Evolutionary conservation across 2,888 invertebrate species (phyloP), one percentile per base, ranked within the genome.

Genomic region (Polylopha cassiicola): DNA sequence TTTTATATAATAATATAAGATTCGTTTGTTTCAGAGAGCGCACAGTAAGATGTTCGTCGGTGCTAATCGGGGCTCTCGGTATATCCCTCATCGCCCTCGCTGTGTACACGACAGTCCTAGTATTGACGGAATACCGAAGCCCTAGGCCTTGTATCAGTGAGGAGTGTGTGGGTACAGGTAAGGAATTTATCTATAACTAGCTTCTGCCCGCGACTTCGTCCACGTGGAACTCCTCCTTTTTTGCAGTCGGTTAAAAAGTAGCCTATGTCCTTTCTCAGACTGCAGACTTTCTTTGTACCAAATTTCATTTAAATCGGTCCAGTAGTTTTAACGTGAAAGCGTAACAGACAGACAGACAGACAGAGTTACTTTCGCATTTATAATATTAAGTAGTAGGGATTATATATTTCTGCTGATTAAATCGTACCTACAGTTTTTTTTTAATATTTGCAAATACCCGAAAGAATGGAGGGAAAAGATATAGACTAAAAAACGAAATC

Each of bases 141-240:
- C 71, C 77, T 0, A 58, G 73, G 22, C 78, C 87, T 23, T 90
- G 90, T 57, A 65, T 89, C 61, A 88, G 79, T 52, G 88, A 89
- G 57, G 87, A 89, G 53, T 90, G 90, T 59, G 87, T 90, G 10
- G 86, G 84, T 41, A 90, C 90, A 58, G 90, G 90, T 90, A 50
- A 63, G 68, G 52, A 10, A 13, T 4, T 23, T 24, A 8, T 7
- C 17, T 23, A 20, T 16, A 34, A 17, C 21, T 32, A 13, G 23
- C 33, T 18, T 37, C 24, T 38, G 34, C n/a, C n/a, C n/a, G n/a
- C n/a, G n/a, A n/a, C n/a, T n/a, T n/a, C n/a, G n/a, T n/a, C n/a
- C n/a, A n/a, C n/a, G n/a, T n/a, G n/a, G n/a, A n/a, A n/a, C n/a
- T n/a, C n/a, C n/a, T n/a, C n/a, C n/a, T n/a, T n/a, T n/a, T n/a